A percentile compares a stretch with the other conserved stretches of the same genome.
Conservation (phyloP, 2,113 vertebrate species). For the Etheostoma spectabile region DNA sequence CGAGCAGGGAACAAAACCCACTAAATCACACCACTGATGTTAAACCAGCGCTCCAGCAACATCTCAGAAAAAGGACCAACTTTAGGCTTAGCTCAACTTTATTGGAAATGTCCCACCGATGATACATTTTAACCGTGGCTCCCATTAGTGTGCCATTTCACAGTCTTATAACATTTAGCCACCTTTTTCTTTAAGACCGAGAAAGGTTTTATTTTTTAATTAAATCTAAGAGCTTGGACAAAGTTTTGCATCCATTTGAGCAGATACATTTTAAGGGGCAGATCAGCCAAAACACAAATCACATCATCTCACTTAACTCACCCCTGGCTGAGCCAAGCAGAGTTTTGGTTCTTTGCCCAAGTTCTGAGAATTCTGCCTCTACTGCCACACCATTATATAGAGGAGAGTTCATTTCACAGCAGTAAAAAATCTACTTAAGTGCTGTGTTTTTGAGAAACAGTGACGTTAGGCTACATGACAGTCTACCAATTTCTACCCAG, state of each 20-base stretch:
- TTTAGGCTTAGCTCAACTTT: conserved; percentile 20
- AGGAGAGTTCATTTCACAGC: no score
- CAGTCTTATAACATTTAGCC: neutral
- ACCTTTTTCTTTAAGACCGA: neutral
- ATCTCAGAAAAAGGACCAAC: conserved; percentile 8
- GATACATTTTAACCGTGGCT: neutral
- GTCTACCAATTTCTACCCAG: no score
- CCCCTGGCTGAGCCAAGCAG: no score
- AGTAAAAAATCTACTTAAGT: neutral
- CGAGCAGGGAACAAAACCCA: conserved; percentile 18
- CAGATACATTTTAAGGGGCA: neutral
- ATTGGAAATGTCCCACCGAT: neutral
- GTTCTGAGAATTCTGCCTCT: no score
- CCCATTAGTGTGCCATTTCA: neutral
- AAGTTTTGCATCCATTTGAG: neutral
- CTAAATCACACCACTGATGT: conserved; percentile 58
- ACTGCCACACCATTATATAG: neutral
- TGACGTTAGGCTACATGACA: no score
- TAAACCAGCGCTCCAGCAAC: conserved; percentile 10
- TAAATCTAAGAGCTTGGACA: neutral
- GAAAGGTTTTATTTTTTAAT: neutral
- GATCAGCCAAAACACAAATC: neutral
- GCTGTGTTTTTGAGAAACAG: no score
- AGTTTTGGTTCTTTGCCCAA: no score
- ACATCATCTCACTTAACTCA: no score